Evolutionary conservation across 2,113 vertebrate genomes (phyloP).

Genomic region (Gallinago paraguaiae): DNA sequence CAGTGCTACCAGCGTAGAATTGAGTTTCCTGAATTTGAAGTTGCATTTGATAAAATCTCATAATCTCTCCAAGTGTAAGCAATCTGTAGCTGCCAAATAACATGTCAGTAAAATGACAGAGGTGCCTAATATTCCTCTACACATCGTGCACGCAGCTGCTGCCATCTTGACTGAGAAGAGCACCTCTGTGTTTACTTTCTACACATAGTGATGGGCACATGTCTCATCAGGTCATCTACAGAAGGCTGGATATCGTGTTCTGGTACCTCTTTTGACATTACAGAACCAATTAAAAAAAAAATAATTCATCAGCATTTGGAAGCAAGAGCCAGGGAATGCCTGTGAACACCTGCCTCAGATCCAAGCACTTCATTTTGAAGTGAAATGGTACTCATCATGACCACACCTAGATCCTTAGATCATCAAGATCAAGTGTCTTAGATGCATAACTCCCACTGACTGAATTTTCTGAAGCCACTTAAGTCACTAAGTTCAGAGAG

Average conservation of each 20-base stretch:
- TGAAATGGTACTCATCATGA: neutral
- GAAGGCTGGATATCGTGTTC: neutral
- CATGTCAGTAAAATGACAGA: neutral
- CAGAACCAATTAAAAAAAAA: neutral
- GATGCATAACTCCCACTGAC: neutral
- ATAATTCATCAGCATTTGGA: neutral
- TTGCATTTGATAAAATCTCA: neutral
- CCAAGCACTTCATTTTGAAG: neutral
- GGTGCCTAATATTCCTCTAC: neutral
- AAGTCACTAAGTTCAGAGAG: neutral
- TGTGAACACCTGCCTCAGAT: neutral
- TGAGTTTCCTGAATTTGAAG: neutral
- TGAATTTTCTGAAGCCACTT: neutral
- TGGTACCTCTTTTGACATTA: neutral
- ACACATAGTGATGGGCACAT: neutral
- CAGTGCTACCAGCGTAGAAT: neutral
- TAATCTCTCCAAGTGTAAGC: neutral
- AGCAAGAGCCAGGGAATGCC: neutral
- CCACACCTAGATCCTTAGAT: neutral
- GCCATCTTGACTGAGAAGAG: neutral
- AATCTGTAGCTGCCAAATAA: neutral
- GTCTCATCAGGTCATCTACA: neutral
- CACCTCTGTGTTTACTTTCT: neutral
- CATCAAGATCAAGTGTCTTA: neutral
- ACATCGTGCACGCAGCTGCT: neutral